Evolutionary conservation across 2,888 invertebrate genomes (phyloP).

Genomic region (Tenodera sinensis): DNA sequence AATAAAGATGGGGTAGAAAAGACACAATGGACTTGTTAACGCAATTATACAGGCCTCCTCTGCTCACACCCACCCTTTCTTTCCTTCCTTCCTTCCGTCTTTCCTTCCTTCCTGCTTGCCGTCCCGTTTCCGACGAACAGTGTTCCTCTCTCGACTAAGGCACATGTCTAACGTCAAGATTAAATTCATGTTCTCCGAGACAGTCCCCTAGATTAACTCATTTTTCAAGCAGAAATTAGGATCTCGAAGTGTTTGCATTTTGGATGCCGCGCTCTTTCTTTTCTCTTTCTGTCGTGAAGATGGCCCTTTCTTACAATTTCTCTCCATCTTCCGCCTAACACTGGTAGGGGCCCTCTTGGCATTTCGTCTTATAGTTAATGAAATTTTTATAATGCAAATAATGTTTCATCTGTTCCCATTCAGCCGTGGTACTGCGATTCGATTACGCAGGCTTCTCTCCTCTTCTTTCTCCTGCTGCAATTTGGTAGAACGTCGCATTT

Average conservation of each 20-base stretch:
- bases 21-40: constrained; percentile 30
- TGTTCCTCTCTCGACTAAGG: neutral
- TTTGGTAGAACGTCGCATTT: neutral
- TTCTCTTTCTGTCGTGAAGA: neutral
- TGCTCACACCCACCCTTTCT: neutral
- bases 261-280: constrained; percentile 15
- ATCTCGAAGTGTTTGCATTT: constrained; percentile 28
- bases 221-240: constrained; percentile 31
- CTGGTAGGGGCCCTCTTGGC: neutral
- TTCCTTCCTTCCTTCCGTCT: neutral
- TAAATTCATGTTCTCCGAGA: constrained; percentile 28
- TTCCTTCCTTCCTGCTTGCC: neutral
- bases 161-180: constrained; percentile 23
- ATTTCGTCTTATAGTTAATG: constrained; percentile 15
- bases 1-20: neutral
- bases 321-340: neutral
- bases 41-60: constrained; percentile 27
- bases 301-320: neutral
- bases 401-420: constrained; percentile 14
- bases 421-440: neutral
- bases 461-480: neutral
- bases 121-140: neutral
- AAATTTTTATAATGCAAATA: constrained; percentile 25
- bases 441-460: neutral
- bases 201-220: constrained; percentile 31